Conservation (phyloP, 64 coral and sea anemone species). For the Acropora tenuis region DNA sequence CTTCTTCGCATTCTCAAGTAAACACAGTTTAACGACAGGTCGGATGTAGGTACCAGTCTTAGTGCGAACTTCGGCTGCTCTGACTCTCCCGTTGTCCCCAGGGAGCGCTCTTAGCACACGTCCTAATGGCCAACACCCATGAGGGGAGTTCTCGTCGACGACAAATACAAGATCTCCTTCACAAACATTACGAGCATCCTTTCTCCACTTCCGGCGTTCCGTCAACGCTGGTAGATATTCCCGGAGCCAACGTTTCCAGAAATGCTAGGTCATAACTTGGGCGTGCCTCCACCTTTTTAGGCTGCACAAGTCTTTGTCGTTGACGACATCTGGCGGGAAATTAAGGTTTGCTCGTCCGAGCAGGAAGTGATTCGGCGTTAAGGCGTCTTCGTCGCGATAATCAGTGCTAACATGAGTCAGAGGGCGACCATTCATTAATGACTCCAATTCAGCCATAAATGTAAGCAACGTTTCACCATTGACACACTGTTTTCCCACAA, state of each 20-base stretch:
- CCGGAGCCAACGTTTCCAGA: constrained; percentile 67
- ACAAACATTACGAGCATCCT: constrained; percentile 22
- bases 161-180: constrained; percentile 67
- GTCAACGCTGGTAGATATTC: constrained; percentile 57
- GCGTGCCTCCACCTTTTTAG: constrained; percentile 67
- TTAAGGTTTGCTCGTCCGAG: constrained; percentile 59
- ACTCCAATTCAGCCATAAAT: constrained; percentile 63
- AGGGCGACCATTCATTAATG: constrained; percentile 63
- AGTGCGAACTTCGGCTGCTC: constrained; percentile 41
- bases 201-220: constrained; percentile 11
- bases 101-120: constrained; percentile 12
- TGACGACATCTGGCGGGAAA: constrained; percentile 27
- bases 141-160: constrained; percentile 45
- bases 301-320: constrained; percentile 43
- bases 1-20: constrained; percentile 9
- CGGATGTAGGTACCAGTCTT: constrained; percentile 35
- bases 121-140: constrained; percentile 33
- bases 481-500: constrained; percentile 53
- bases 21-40: constrained; percentile 54
- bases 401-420: constrained; percentile 66
- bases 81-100: constrained; percentile 41
- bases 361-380: constrained; percentile 76
- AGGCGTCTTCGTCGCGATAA: constrained; percentile 49
- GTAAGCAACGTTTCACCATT: constrained; percentile 63
- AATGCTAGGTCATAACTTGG: constrained; percentile 64